A percentile compares a stretch with the other conserved stretches of the same genome.
Evolutionary conservation across 2,888 invertebrate species (phyloP).

Genomic region (Lamproptera curius): DNA sequence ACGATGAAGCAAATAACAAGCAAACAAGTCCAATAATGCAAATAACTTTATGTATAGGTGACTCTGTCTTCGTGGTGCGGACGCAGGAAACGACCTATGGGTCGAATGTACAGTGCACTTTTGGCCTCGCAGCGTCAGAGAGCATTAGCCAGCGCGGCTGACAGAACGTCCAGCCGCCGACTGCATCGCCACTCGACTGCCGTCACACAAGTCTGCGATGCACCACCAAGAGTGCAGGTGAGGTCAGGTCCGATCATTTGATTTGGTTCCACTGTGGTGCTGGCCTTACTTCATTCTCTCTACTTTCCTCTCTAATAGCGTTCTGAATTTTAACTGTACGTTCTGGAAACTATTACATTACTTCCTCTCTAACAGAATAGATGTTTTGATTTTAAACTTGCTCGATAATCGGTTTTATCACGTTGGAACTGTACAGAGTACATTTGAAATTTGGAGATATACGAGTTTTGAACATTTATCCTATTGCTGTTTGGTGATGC

Average conservation of each 20-base stretch:
- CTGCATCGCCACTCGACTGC: slow-evolving; percentile 60
- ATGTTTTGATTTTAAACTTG: too few relatives aligned
- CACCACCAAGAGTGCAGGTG: slow-evolving; percentile 69
- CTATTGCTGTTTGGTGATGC: too few relatives aligned
- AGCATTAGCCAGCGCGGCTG: slow-evolving; percentile 30
- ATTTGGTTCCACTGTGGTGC: slow-evolving; percentile 18
- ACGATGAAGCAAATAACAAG: too few relatives aligned
- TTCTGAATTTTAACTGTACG: too few relatives aligned
- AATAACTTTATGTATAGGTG: slow-evolving; percentile 51
- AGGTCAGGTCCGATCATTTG: slow-evolving; percentile 49
- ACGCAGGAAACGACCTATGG: slow-evolving; percentile 39
- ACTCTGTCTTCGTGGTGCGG: slow-evolving; percentile 64
- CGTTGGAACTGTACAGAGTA: too few relatives aligned
- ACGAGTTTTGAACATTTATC: too few relatives aligned
- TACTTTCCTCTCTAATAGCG: too few relatives aligned
- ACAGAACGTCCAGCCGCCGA: slow-evolving; percentile 36
- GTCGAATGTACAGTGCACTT: slow-evolving; percentile 47
- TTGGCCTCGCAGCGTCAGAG: slow-evolving; percentile 45
- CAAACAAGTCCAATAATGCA: too few relatives aligned
- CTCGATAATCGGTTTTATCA: too few relatives aligned
- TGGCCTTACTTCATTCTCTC: slow-evolving; percentile 2
- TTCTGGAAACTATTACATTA: too few relatives aligned
- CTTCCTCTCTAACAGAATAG: too few relatives aligned
- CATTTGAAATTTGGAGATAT: too few relatives aligned
- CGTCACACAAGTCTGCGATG: slow-evolving; percentile 60